phyloP scores from a whole-genome alignment of 1,140 invertebrate genomes.

The Drosophila sturtevanti region DNA sequence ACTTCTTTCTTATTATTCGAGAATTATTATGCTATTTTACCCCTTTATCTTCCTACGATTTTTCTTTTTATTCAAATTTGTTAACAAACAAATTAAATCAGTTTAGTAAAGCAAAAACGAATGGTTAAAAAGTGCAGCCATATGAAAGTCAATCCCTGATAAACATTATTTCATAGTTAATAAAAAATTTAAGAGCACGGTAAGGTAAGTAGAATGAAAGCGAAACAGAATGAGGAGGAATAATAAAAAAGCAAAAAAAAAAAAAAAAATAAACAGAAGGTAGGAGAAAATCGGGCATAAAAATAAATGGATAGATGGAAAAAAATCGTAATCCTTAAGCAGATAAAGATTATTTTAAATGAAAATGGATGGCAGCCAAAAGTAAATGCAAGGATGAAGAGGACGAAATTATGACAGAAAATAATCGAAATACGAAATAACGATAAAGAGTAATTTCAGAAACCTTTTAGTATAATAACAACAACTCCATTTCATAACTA shows the following conservation, averaged over 20 bases:
- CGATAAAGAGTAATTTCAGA: background rate
- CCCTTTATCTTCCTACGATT: no score
- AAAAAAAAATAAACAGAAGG: background rate
- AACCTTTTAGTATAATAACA: slow-evolving; percentile 2
- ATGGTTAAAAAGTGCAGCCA: background rate
- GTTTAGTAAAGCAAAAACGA: background rate
- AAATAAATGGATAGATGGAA: background rate
- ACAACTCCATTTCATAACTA: background rate
- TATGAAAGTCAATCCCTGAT: background rate
- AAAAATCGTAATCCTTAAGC: background rate
- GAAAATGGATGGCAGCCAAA: slow-evolving; percentile 6
- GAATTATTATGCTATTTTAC: no score
- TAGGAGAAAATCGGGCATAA: background rate
- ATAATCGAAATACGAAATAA: background rate
- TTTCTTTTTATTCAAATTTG: background rate
- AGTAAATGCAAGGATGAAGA: background rate
- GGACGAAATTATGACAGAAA: background rate
- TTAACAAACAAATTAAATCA: background rate
- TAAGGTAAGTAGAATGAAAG: background rate
- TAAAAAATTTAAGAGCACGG: background rate
- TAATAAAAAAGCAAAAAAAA: background rate
- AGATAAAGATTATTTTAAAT: slow-evolving; percentile 6
- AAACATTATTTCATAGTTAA: background rate
- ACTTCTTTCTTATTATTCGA: no score
- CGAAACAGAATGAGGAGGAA: no score